Evolutionary conservation across 2,113 vertebrate genomes (phyloP), one percentile per base, ranked within the genome.

Genomic region (Sigmodon hispidus): DNA sequence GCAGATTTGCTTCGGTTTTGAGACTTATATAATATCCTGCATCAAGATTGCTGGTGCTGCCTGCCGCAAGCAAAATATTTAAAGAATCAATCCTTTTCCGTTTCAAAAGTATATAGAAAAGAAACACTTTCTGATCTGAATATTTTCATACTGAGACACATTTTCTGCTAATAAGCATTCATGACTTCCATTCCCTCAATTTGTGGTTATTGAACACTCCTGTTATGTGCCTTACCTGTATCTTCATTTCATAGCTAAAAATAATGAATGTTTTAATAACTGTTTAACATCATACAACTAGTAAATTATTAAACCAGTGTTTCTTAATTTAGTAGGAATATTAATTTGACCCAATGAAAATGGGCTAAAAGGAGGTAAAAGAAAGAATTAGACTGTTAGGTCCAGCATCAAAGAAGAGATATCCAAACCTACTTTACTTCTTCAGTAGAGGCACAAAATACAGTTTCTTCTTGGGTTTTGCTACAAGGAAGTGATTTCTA

Each of bases 1-100:
- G 50, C 43, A 94, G 22, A 87, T 45, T 93, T 91, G 67, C 57
- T 93, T 96, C 59, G 17, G 69, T 48, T 87, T 43, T 83, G 67
- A 67, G 85, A 76, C 63, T 95, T 93, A 93, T 84, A 22, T 85
- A 91, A 73, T 57, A 88, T 34, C 70, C 84, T 77, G 45, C 61
- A 91, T 93, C n/a, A 91, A 55, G 36, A 84, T 88, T 88, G n/a
- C 69, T 83, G 63, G 59, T 77, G 76, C 84, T 93, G n/a, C 76
- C 52, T 85, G 61, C 87, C 10, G 19, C 45, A 83, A 88, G 31
- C 45, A 88, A 84, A 93, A 95, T 70, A 34, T 52, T 69, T 89
- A 91, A 88, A 45, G 70, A 93, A 22, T 79, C 61, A 55, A n/a
- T 61, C 70, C n/a, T 65, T 87, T 34, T 84, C 61, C 57, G 45